Percentiles rank a stretch among this genome's conserved stretches.
Evolutionary conservation across 2,113 vertebrate genomes (phyloP).

Genomic region (Dascyllus trimaculatus): DNA sequence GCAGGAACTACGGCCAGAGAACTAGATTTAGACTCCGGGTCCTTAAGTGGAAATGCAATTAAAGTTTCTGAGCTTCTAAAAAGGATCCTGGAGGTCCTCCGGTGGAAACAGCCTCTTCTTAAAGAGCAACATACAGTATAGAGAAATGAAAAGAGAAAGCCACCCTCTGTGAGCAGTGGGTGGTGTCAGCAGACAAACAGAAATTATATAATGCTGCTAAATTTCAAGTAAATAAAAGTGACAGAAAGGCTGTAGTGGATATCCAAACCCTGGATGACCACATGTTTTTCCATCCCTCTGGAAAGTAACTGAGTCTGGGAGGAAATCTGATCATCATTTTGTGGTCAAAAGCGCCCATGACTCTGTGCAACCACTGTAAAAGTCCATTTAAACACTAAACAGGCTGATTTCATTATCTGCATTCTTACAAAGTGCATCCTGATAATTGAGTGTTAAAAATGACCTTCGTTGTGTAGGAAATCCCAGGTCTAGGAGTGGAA

Average conservation of each 20-base stretch:
- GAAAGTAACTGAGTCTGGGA: constrained; percentile 5
- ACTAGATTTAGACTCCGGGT: neutral
- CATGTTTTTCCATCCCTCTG: constrained; percentile 35
- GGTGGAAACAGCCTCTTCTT: constrained; percentile 18
- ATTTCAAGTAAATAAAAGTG: neutral
- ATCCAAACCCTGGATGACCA: neutral
- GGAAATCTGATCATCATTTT: constrained; percentile 39
- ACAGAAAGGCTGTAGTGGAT: constrained; percentile 9
- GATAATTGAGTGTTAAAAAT: constrained; percentile 35
- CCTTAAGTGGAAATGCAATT: neutral
- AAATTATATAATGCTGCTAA: neutral
- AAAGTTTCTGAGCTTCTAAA: constrained; percentile 7
- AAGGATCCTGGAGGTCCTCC: constrained; percentile 5
- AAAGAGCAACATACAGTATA: neutral
- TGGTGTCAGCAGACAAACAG: neutral
- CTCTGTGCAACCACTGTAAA: constrained; percentile 18
- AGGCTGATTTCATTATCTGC: constrained; percentile 2
- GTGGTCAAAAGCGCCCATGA: constrained; percentile 16
- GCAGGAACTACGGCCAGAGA: neutral
- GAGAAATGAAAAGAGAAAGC: neutral
- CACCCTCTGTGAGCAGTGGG: neutral
- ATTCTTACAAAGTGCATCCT: neutral
- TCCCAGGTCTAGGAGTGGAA: constrained; percentile 30
- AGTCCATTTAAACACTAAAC: constrained; percentile 3
- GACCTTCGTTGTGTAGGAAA: constrained; percentile 33